Conservation (phyloP, 1,140 invertebrate genomes). For the Diploscapter pachys region DNA sequence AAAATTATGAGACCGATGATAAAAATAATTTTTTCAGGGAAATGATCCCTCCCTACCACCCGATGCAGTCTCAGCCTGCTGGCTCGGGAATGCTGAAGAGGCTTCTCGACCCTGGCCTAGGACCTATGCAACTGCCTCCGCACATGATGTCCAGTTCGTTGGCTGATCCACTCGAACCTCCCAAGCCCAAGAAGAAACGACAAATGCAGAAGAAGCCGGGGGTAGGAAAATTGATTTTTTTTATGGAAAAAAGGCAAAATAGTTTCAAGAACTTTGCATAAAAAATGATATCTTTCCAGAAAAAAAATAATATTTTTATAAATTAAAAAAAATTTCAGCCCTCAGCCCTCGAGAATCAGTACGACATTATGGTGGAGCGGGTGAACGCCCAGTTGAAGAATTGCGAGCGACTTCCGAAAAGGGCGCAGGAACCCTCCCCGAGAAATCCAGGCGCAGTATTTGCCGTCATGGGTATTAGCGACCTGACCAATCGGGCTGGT, state of each 20-base stretch:
- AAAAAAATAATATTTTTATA: too few relatives aligned
- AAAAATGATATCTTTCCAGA: too few relatives aligned
- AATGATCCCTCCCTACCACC: too few relatives aligned
- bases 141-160: background rate
- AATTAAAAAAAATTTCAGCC: constrained; percentile 5
- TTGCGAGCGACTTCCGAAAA: background rate
- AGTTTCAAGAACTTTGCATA: too few relatives aligned
- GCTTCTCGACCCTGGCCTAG: constrained; percentile 9
- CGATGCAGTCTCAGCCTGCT: too few relatives aligned
- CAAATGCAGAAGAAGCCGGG: constrained; percentile 49
- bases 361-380: constrained; percentile 41
- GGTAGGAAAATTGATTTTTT: too few relatives aligned
- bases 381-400: constrained; percentile 38
- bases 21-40: too few relatives aligned
- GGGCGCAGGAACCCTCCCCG: constrained; percentile 13
- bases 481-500: constrained; percentile 9
- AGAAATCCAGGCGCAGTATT: constrained; percentile 15
- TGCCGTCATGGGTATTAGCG: constrained; percentile 12
- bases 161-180: constrained; percentile 3
- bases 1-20: too few relatives aligned
- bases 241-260: too few relatives aligned
- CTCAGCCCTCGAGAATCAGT: constrained; percentile 32
- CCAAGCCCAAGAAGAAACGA: constrained; percentile 45
- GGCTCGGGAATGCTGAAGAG: constrained; percentile 3
- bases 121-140: constrained; percentile 5